phyloP scores from a whole-genome alignment of 2,888 invertebrate genomes.

The Drosophila affinis region DNA sequence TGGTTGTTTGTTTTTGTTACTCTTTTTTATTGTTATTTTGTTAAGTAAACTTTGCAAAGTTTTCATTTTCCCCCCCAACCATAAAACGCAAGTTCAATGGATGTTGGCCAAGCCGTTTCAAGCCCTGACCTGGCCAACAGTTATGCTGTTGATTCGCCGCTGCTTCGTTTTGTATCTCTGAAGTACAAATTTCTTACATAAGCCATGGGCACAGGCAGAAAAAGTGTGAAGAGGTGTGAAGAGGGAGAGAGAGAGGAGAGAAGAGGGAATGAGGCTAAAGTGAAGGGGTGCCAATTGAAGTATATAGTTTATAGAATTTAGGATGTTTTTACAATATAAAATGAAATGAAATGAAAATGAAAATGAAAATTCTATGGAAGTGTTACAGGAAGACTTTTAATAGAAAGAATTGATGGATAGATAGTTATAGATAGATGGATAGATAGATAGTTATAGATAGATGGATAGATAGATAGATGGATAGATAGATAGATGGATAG shows the following conservation, averaged over 20 bases:
- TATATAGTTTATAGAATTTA: too few species aligned
- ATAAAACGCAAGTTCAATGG: slow-evolving; percentile 26
- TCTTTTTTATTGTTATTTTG: slow-evolving; percentile 13
- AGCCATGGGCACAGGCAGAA: background rate
- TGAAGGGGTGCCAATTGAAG: too few species aligned
- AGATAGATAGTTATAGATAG: too few species aligned
- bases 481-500: too few species aligned
- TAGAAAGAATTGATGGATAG: too few species aligned
- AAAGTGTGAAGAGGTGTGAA: background rate
- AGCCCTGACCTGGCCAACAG: slow-evolving; percentile 35
- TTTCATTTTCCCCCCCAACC: slow-evolving; percentile 8
- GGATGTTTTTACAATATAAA: too few species aligned
- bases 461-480: too few species aligned
- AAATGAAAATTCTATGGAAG: too few species aligned
- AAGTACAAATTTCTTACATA: slow-evolving; percentile 12
- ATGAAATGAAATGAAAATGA: too few species aligned
- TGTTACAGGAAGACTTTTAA: too few species aligned
- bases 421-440: too few species aligned
- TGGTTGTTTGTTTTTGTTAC: slow-evolving; percentile 11
- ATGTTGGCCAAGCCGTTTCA: background rate
- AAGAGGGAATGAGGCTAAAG: background rate
- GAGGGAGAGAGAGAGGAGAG: background rate
- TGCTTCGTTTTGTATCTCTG: background rate
- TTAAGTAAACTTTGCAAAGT: slow-evolving; percentile 51
- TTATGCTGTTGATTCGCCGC: slow-evolving; percentile 11